Conservation (phyloP, 2,888 invertebrate genomes). For the Seira ritae region DNA sequence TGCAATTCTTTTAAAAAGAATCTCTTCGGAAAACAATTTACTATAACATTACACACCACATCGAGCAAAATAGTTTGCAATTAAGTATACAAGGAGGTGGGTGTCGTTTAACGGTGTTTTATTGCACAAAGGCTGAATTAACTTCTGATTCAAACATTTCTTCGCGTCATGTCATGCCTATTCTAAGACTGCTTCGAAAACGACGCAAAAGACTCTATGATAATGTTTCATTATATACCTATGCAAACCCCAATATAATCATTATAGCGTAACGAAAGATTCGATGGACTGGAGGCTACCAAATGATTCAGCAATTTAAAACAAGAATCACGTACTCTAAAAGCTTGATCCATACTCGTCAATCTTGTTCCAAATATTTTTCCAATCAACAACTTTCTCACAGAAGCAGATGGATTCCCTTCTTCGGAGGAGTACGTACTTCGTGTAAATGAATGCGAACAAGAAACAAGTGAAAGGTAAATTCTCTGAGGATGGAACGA, state of each 20-base stretch:
- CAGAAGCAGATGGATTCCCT: not conserved
- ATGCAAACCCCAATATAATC: too few relatives aligned
- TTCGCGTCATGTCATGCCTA: too few relatives aligned
- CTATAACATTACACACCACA: not conserved
- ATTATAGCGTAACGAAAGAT: too few relatives aligned
- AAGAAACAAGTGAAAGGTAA: too few relatives aligned
- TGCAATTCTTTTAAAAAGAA: too few relatives aligned
- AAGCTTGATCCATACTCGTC: constrained; percentile 52
- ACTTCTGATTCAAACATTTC: too few relatives aligned
- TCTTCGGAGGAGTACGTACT: too few relatives aligned
- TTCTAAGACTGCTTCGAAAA: too few relatives aligned
- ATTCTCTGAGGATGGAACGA: not conserved
- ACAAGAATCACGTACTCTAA: constrained; percentile 51
- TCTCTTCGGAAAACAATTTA: not conserved
- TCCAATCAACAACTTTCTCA: constrained; percentile 49
- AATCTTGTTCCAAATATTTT: constrained; percentile 61
- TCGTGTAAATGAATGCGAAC: too few relatives aligned
- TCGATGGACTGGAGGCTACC: too few relatives aligned
- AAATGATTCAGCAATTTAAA: constrained; percentile 35
- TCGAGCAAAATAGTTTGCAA: not conserved
- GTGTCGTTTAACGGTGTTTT: constrained; percentile 42
- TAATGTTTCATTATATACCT: too few relatives aligned
- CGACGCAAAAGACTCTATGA: too few relatives aligned
- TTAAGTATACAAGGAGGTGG: constrained; percentile 22
- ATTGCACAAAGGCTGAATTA: not conserved